A percentile compares a stretch with the other conserved stretches of the same genome.
Conservation (phyloP, 1,140 invertebrate genomes). For the Muscidifurax raptorellus region DNA sequence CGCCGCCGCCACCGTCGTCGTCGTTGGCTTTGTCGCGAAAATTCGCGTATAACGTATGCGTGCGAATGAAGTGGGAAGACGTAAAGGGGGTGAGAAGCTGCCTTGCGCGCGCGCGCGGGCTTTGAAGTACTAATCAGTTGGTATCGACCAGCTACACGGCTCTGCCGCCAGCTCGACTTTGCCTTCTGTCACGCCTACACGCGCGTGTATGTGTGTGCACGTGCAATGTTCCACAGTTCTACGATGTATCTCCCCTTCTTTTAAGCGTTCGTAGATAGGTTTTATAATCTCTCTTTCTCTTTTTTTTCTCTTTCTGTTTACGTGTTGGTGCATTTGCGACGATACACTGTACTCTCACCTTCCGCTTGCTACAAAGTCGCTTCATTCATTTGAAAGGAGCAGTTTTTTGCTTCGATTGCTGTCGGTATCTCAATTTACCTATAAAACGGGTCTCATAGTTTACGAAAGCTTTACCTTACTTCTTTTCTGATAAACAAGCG, state of each 20-base stretch:
- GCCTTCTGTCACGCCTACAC: constrained; percentile 47
- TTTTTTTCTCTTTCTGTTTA: not conserved
- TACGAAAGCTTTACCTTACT: no score
- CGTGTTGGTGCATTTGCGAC: constrained; percentile 8
- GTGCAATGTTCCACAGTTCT: not conserved
- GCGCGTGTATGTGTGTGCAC: no score
- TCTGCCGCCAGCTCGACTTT: constrained; percentile 29
- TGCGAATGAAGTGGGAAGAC: constrained; percentile 7
- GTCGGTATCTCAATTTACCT: no score
- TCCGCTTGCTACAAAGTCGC: not conserved
- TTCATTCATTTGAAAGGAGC: no score
- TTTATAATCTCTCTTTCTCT: constrained; percentile 11
- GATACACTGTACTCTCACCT: not conserved
- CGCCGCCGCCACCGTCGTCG: not conserved
- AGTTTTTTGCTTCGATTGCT: no score
- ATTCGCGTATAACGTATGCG: constrained; percentile 12
- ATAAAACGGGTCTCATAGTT: no score
- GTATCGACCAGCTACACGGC: constrained; percentile 50
- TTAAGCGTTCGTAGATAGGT: constrained; percentile 1
- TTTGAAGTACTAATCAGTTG: constrained; percentile 74
- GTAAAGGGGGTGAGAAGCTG: constrained; percentile 27
- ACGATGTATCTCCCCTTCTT: constrained; percentile 3
- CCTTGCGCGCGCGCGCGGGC: constrained; percentile 41
- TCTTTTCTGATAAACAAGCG: no score
- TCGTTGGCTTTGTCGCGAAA: not conserved